phyloP scores from a whole-genome alignment of 2,888 invertebrate genomes.

The Ophioninae sp. region DNA sequence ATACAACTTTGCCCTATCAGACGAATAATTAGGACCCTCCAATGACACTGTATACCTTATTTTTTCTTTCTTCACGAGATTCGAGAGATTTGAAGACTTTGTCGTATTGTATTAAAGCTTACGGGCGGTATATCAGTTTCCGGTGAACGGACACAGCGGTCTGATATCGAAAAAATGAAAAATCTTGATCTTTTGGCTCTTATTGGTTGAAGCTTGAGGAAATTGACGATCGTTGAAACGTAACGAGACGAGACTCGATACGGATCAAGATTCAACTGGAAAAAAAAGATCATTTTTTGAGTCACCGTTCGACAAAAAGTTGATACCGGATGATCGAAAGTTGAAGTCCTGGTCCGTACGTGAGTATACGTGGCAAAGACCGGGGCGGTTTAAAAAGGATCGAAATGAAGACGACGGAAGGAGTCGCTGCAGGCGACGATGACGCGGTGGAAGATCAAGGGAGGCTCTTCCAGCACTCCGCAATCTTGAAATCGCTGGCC shows the following conservation, averaged over 20 bases:
- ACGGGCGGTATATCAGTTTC: conserved; percentile 49
- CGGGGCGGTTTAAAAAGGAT: conserved; percentile 52
- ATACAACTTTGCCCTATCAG: conserved; percentile 42
- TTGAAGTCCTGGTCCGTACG: conserved; percentile 15
- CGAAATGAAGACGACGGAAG: conserved; percentile 53
- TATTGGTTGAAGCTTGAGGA: too few relatives aligned
- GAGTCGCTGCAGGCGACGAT: conserved; percentile 49
- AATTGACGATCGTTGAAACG: too few relatives aligned
- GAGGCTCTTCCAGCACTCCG: conserved; percentile 57
- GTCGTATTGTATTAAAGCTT: conserved; percentile 48
- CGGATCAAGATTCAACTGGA: too few relatives aligned
- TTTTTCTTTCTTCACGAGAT: conserved; percentile 31
- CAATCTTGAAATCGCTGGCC: conserved; percentile 62
- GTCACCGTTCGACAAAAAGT: too few relatives aligned
- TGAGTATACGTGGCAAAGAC: conserved; percentile 28
- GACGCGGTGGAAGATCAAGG: conserved; percentile 63
- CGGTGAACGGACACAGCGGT: conserved; percentile 20
- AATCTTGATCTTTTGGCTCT: neutral
- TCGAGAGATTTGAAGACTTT: conserved; percentile 33
- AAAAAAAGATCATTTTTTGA: too few relatives aligned
- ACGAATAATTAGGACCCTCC: conserved; percentile 55
- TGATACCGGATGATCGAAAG: too few relatives aligned
- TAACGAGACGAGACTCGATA: too few relatives aligned
- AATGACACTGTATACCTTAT: neutral
- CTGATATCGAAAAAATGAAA: neutral